Percentiles rank a stretch among this genome's conserved stretches.
Evolutionary conservation across 2,113 vertebrate species (phyloP).

Genomic region (Chloroceryle aenea): DNA sequence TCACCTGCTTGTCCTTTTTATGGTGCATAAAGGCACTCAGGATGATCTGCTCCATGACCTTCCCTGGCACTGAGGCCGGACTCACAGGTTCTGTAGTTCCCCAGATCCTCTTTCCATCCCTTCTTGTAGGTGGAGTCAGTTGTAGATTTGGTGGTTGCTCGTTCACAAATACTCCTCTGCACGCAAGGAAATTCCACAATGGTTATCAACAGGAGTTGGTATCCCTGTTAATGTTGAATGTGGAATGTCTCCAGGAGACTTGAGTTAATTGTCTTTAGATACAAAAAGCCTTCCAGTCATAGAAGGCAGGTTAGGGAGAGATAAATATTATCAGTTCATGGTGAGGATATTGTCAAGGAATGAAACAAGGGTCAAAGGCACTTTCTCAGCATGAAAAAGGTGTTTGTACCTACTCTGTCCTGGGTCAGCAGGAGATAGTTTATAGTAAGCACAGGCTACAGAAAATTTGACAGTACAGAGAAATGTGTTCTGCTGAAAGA

Average conservation of each 20-base stretch:
- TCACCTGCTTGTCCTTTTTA: too few species aligned
- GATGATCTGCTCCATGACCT: too few species aligned
- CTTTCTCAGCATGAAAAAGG: background rate
- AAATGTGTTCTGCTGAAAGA: too few species aligned
- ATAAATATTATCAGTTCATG: background rate
- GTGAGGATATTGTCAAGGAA: background rate
- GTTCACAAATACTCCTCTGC: background rate
- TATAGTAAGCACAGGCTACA: background rate
- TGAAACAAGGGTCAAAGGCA: background rate
- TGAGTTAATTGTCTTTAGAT: background rate
- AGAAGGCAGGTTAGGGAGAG: background rate
- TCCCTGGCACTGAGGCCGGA: too few species aligned
- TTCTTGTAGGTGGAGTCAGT: too few species aligned
- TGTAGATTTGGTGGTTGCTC: background rate
- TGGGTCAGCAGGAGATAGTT: background rate
- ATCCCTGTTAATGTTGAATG: background rate
- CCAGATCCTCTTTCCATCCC: too few species aligned
- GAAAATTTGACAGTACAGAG: background rate
- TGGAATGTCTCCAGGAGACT: background rate
- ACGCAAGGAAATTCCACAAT: rapidly evolving
- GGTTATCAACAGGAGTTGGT: background rate
- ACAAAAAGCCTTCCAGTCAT: background rate
- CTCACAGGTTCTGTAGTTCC: too few species aligned
- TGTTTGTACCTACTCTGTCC: background rate
- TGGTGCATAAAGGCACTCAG: too few species aligned